A percentile compares a stretch with the other conserved stretches of the same genome.
phyloP scores from a whole-genome alignment of 2,888 invertebrate species.

The Cactoblastis cactorum region DNA sequence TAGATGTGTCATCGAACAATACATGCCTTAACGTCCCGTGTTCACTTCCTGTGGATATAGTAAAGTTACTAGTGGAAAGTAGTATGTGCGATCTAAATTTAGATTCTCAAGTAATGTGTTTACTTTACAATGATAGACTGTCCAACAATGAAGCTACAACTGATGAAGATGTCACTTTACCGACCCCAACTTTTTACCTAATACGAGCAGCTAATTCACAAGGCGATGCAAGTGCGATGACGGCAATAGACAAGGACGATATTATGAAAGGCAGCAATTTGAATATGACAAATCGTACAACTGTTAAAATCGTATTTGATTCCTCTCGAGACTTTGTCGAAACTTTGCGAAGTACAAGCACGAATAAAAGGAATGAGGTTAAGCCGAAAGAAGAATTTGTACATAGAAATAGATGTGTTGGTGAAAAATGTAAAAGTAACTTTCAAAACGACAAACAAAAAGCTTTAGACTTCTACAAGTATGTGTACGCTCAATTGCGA shows the following conservation, averaged over 20 bases:
- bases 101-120: conserved; percentile 65
- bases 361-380: conserved; percentile 39
- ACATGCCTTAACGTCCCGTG: conserved; percentile 70
- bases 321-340: conserved; percentile 68
- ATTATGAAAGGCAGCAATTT: conserved; percentile 54
- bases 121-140: conserved; percentile 63
- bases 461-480: conserved; percentile 73
- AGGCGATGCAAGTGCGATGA: conserved; percentile 58
- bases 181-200: conserved; percentile 66
- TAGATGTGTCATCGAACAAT: conserved; percentile 62
- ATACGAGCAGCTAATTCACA: conserved; percentile 61
- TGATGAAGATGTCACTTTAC: conserved; percentile 62
- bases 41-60: conserved; percentile 58
- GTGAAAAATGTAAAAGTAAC: conserved; percentile 54
- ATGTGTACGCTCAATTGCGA: conserved; percentile 68
- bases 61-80: conserved; percentile 59
- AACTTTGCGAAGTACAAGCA: conserved; percentile 57
- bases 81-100: conserved; percentile 66
- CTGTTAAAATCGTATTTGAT: conserved; percentile 68
- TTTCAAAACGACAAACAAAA: conserved; percentile 63
- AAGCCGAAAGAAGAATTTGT: conserved; percentile 46
- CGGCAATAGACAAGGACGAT: conserved; percentile 61
- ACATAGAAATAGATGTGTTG: conserved; percentile 45
- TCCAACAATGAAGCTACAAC: conserved; percentile 45
- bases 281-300: conserved; percentile 64